Percentiles rank a stretch among this genome's conserved stretches.
These are phyloP conservation scores for Acyrthosiphon pisum DNA, from an alignment of 1,140 invertebrate species.

Conservation along the genomic window DNA sequence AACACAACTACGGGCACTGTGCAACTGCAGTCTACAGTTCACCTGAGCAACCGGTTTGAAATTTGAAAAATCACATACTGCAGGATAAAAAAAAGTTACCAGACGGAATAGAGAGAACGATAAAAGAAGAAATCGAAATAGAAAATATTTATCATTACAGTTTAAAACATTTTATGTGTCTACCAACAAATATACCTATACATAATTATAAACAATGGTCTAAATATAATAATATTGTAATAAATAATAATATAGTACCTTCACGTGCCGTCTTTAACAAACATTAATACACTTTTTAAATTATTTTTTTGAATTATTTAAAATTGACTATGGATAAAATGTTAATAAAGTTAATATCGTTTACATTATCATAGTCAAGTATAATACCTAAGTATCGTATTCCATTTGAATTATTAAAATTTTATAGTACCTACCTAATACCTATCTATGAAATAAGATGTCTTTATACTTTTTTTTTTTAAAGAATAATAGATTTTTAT, in stretches of 20 bases:
- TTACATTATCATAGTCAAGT: neutral
- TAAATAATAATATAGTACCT: too few relatives aligned
- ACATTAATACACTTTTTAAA: neutral
- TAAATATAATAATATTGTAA: too few relatives aligned
- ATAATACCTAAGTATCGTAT: neutral
- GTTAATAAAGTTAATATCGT: neutral
- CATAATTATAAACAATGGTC: too few relatives aligned
- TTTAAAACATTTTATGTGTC: neutral
- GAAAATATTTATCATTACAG: neutral
- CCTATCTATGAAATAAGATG: neutral
- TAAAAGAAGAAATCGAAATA: conserved; percentile 17
- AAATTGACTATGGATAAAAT: neutral
- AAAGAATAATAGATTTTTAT: neutral
- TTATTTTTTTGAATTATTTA: neutral
- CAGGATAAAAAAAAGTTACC: neutral
- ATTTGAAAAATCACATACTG: conserved; percentile 28
- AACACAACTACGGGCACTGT: neutral
- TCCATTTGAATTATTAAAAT: neutral
- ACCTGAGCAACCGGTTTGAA: conserved; percentile 41
- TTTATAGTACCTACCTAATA: neutral
- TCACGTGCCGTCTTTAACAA: too few relatives aligned
- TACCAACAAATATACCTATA: neutral
- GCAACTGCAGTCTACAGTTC: neutral
- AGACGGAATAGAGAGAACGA: conserved; percentile 24
- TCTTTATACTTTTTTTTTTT: neutral